phyloP scores from a whole-genome alignment of 2,888 invertebrate species.

The Heliconius erato region DNA sequence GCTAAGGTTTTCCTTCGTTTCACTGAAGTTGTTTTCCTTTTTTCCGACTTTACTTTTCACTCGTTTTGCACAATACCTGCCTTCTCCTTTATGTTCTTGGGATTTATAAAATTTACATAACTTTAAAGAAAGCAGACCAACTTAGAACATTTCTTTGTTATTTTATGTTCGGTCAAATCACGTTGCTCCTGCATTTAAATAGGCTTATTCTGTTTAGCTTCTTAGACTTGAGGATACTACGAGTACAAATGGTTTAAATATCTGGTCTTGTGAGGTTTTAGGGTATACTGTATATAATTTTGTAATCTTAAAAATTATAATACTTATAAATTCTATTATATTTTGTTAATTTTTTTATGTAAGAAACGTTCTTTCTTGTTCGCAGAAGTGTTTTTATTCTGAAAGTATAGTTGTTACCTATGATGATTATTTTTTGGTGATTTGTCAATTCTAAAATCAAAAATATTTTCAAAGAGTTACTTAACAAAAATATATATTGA shows the following conservation, averaged over 20 bases:
- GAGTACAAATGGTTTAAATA: conserved; percentile 35
- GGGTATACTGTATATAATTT: background rate
- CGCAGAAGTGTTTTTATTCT: no score
- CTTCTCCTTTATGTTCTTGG: background rate
- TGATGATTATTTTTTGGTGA: no score
- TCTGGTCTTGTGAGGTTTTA: conserved; percentile 8
- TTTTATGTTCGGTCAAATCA: conserved; percentile 39
- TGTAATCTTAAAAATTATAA: background rate
- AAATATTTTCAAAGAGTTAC: no score
- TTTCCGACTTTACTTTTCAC: conserved; percentile 13
- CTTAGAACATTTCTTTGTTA: conserved; percentile 30
- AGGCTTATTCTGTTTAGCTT: conserved; percentile 41
- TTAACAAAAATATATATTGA: no score
- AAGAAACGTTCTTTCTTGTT: no score
- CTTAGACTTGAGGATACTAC: conserved; percentile 29
- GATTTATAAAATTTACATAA: conserved; percentile 37
- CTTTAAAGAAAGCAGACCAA: conserved; percentile 27
- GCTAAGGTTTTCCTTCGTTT: background rate
- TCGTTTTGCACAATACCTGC: conserved; percentile 9
- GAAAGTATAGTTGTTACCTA: no score
- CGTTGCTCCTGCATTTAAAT: conserved; percentile 44
- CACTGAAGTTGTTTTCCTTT: conserved; percentile 8
- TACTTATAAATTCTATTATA: no score
- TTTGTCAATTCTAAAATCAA: no score
- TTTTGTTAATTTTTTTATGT: no score